phyloP scores from a whole-genome alignment of 2,113 vertebrate genomes.

The Mustela nigripes region DNA sequence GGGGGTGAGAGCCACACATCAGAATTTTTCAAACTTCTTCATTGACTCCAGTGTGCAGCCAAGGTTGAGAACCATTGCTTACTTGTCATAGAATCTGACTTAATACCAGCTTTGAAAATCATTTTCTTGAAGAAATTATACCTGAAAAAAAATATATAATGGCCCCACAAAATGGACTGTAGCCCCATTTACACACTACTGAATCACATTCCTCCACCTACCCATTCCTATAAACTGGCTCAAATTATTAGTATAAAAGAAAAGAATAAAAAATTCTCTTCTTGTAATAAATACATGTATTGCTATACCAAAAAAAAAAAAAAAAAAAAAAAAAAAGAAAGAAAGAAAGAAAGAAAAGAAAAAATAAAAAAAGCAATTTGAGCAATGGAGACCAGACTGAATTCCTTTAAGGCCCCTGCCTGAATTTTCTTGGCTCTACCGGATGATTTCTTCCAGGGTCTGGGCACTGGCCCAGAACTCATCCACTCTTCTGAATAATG shows the following conservation, averaged over 20 bases:
- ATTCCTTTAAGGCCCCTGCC: conserved; percentile 30
- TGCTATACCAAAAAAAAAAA: conserved; percentile 23
- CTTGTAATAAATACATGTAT: conserved; percentile 15
- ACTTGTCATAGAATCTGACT: conserved; percentile 40
- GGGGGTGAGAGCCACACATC: not conserved
- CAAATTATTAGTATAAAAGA: conserved; percentile 47
- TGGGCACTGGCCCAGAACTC: conserved; percentile 52
- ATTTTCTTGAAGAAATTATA: conserved; percentile 60
- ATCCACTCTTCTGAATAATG: conserved; percentile 59
- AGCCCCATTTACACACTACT: not conserved
- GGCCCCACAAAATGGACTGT: not conserved
- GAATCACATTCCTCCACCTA: conserved; percentile 29
- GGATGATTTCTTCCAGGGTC: conserved; percentile 20
- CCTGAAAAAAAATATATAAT: not conserved
- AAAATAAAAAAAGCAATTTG: conserved; percentile 34
- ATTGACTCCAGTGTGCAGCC: conserved; percentile 26
- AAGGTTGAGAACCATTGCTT: conserved; percentile 9
- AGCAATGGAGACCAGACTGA: not conserved
- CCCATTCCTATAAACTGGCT: conserved; percentile 11
- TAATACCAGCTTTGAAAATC: conserved; percentile 59
- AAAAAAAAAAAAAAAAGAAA: conserved; percentile 7
- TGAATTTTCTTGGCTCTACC: conserved; percentile 27
- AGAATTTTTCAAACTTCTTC: conserved; percentile 44
- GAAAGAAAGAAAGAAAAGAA: conserved; percentile 46
- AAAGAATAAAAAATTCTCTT: conserved; percentile 37